Evolutionary conservation across 2,888 invertebrate genomes (phyloP), one percentile per base, ranked within the genome.

Genomic region (Diploptera punctata): DNA sequence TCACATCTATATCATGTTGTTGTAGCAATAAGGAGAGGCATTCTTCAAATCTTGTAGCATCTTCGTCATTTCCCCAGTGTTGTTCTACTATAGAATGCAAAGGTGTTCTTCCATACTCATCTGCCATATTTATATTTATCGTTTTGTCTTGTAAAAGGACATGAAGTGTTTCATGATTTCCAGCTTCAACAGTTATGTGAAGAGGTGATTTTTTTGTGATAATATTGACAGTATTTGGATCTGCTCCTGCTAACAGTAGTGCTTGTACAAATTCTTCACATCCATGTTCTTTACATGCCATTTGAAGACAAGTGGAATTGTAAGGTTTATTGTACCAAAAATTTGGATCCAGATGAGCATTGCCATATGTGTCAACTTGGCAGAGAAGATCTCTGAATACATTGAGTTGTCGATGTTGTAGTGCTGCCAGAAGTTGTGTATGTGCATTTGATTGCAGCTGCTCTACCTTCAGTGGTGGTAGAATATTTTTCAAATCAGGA

Each of bases 221-320:
- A 24, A 43, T 24, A 31, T 60, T 67, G 5, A 26, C 57, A 7
- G 26, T 31, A 24, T 72, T 72, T n/a, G 68, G 68, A 33, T 72
- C 65, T 21, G 68, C 72, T 9, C 68, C 68, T 18, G 68, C 49
- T 33, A 44, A 24, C 9, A 72, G 68, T 52, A 72, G 43, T 7
- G 43, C 26, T 19, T 26, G 19, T 5, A 89, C 86, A 68, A 89
- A 90, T 43, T 87, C 84, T 38, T 84, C 80, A 76, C 83, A 83
- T 44, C 87, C 85, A 19, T 7, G 31, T 74, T 85, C 84, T 0
- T 83, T 83, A 31, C 87, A 84, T 2, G 90, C 88, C 16, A 88
- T 80, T 76, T 90, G 88, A 19, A 89, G 83, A 74, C 88, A 87
- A 1, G 89, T 88, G 79, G 88, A 88, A 75, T 87, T 83, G 75